Conservation (phyloP, 2,888 invertebrate species). For the Falcaria lacertinaria region DNA sequence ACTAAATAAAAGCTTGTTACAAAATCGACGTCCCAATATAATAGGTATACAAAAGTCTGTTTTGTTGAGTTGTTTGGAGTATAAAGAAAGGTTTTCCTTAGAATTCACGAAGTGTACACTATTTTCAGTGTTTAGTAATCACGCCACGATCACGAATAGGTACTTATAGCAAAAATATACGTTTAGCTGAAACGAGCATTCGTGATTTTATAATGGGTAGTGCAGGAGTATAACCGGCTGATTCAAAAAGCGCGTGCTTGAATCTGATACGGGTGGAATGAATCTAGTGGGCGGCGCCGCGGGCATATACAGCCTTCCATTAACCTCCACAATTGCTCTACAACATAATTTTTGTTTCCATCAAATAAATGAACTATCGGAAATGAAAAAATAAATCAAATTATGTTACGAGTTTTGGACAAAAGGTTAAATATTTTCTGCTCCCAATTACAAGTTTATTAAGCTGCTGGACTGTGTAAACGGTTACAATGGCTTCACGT, state of each 20-base stretch:
- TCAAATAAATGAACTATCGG: conserved; percentile 51
- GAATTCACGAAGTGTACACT: no score
- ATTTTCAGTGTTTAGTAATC: neutral
- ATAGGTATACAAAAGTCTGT: no score
- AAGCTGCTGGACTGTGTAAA: conserved; percentile 3
- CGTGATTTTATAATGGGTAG: conserved; percentile 32
- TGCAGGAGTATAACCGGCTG: conserved; percentile 33
- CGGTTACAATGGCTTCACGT: no score
- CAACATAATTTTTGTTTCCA: conserved; percentile 57
- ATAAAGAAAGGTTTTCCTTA: no score
- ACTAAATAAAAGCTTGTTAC: no score
- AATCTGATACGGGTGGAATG: conserved; percentile 49
- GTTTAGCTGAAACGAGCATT: conserved; percentile 26
- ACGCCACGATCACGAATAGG: conserved; percentile 1
- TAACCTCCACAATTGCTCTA: conserved; percentile 41
- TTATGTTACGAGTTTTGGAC: conserved; percentile 31
- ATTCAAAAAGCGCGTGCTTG: conserved; percentile 59
- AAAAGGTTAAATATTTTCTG: conserved; percentile 35
- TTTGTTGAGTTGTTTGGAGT: no score
- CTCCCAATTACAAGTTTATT: conserved; percentile 3
- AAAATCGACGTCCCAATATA: no score
- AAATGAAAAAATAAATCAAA: conserved; percentile 56
- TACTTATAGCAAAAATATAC: conserved; percentile 19
- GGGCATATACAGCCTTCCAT: conserved; percentile 35
- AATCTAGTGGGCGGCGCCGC: conserved; percentile 33